Percentiles rank a stretch among this genome's conserved stretches.
These are phyloP conservation scores for Chymomyza costata DNA, from an alignment of 1,140 invertebrate genomes.

Conservation along the genomic window DNA sequence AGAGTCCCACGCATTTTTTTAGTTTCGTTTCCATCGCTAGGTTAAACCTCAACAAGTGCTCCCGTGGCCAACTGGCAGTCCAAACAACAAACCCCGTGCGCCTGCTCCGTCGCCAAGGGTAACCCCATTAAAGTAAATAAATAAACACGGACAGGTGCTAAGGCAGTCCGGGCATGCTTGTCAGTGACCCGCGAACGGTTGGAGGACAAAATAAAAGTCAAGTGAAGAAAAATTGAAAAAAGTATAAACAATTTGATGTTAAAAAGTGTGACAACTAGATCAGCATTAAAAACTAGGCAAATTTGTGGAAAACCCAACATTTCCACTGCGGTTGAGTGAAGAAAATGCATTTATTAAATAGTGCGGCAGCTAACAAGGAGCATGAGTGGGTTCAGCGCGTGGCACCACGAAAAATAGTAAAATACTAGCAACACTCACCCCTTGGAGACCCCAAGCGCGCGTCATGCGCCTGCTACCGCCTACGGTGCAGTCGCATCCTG, in stretches of 20 bases:
- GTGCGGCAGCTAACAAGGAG: not conserved
- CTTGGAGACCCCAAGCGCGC: not conserved
- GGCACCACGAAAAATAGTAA: slow-evolving; percentile 17
- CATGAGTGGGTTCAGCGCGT: no score
- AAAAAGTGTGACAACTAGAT: slow-evolving; percentile 8
- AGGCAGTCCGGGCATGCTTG: not conserved
- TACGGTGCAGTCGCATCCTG: slow-evolving; percentile 5
- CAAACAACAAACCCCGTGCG: slow-evolving; percentile 53
- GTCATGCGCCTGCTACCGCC: no score
- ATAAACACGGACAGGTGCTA: slow-evolving; percentile 6
- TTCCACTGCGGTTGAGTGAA: not conserved
- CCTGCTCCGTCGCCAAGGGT: slow-evolving; percentile 54
- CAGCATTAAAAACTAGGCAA: no score
- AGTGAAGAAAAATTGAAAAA: slow-evolving; percentile 9
- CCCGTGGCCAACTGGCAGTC: not conserved
- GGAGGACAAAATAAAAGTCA: slow-evolving; percentile 25
- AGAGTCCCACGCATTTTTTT: no score
- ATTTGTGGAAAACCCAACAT: no score
- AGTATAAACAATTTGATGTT: slow-evolving; percentile 29
- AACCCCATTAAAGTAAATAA: slow-evolving; percentile 43
- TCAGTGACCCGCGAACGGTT: slow-evolving; percentile 30
- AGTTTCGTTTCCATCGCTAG: no score
- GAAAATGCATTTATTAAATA: not conserved
- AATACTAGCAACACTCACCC: slow-evolving; percentile 30
- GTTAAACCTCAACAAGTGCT: slow-evolving; percentile 38